Conservation (phyloP, 2,797 vertebrate species). For the Hybognathus amarus region DNA sequence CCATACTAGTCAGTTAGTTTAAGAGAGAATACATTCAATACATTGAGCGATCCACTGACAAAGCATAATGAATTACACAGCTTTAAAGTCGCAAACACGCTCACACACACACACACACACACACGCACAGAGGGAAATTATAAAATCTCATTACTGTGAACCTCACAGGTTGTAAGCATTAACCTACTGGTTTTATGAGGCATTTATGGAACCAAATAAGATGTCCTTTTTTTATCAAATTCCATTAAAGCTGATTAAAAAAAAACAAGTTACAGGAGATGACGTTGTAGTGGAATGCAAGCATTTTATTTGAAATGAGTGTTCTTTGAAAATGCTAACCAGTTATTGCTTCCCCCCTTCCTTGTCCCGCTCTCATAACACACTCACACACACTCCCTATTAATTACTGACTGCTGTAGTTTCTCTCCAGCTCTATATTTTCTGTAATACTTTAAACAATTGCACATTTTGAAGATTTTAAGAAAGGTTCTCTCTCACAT, state of each 20-base stretch:
- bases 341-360: constrained; percentile 45
- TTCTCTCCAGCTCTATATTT: constrained; percentile 35
- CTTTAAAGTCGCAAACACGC: constrained; percentile 59
- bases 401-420: constrained; percentile 50
- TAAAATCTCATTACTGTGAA: constrained; percentile 52
- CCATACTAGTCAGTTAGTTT: constrained; percentile 85
- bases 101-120: constrained; percentile 38
- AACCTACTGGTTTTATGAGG: constrained; percentile 49
- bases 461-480: constrained; percentile 23
- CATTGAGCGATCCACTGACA: constrained; percentile 78
- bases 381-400: constrained; percentile 27
- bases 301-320: constrained; percentile 50
- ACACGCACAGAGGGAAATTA: constrained; percentile 47
- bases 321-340: constrained; percentile 51
- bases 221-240: constrained; percentile 53
- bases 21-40: constrained; percentile 83
- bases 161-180: constrained; percentile 55
- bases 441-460: constrained; percentile 37
- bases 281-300: constrained; percentile 42
- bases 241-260: constrained; percentile 53
- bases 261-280: constrained; percentile 50
- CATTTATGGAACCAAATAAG: constrained; percentile 50
- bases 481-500: not conserved
- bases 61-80: constrained; percentile 78
- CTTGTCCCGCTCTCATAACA: constrained; percentile 35